A percentile compares a stretch with the other conserved stretches of the same genome.
Evolutionary conservation across 2,888 invertebrate genomes (phyloP).

Genomic region (Microctonus hyperodae): DNA sequence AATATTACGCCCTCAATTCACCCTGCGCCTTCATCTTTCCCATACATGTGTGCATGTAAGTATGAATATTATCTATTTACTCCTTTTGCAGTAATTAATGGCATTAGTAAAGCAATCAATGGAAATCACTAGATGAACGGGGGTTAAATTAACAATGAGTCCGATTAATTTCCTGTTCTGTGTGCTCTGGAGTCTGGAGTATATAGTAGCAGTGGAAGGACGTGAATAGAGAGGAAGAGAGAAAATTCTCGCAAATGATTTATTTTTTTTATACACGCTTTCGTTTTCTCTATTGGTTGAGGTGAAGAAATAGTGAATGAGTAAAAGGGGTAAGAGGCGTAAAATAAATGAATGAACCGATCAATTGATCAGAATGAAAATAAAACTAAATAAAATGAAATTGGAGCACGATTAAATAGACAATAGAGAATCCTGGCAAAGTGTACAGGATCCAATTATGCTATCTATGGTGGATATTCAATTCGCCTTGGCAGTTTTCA

Average conservation of each 20-base stretch:
- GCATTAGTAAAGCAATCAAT: constrained; percentile 22
- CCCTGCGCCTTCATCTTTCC: no score
- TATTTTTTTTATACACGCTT: no score
- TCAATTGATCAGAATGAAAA: constrained; percentile 1
- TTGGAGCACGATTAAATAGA: neutral
- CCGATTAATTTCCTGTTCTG: constrained; percentile 15
- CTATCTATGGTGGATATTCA: neutral
- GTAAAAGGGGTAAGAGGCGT: neutral
- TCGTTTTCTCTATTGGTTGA: no score
- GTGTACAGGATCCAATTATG: constrained; percentile 7
- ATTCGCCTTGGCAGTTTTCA: neutral
- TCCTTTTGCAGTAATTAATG: constrained; percentile 19
- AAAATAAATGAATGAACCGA: neutral
- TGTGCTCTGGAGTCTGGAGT: no score
- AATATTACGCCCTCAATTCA: no score
- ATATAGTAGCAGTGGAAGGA: no score
- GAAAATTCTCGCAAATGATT: no score
- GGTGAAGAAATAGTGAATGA: neutral
- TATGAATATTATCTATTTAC: neutral
- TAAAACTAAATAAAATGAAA: neutral
- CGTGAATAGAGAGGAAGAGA: no score
- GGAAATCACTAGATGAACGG: constrained; percentile 28
- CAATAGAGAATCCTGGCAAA: constrained; percentile 4
- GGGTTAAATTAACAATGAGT: constrained; percentile 18
- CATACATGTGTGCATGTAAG: no score